Conservation (phyloP, 2,888 invertebrate genomes). For the Gasteruption jaculator region DNA sequence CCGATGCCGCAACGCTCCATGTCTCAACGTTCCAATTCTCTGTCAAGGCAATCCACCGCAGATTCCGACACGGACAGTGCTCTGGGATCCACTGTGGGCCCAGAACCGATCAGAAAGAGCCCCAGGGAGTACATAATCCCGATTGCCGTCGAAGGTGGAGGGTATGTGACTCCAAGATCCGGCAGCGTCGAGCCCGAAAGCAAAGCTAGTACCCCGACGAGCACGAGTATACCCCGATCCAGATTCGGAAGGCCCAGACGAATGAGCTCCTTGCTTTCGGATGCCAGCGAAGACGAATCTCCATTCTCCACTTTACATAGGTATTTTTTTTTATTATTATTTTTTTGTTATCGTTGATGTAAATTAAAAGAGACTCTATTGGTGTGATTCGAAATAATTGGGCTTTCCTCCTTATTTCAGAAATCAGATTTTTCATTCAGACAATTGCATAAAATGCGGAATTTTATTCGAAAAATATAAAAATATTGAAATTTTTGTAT, state of each 20-base stretch:
- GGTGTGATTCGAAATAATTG: too few species aligned
- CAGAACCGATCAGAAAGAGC: slow-evolving; percentile 80
- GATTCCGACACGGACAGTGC: slow-evolving; percentile 69
- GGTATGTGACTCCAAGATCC: slow-evolving; percentile 73
- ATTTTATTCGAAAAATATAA: too few species aligned
- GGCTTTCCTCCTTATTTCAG: too few species aligned
- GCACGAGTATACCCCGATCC: slow-evolving; percentile 52
- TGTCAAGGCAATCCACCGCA: slow-evolving; percentile 63
- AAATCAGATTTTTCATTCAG: too few species aligned
- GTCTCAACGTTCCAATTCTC: slow-evolving; percentile 52
- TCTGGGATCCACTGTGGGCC: slow-evolving; percentile 51
- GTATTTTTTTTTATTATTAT: slow-evolving; percentile 20
- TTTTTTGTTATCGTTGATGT: background rate
- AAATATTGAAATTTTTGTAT: too few species aligned
- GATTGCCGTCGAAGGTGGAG: slow-evolving; percentile 88
- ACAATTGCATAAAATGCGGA: too few species aligned
- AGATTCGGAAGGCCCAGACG: slow-evolving; percentile 59
- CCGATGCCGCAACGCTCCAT: slow-evolving; percentile 54
- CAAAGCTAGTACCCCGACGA: slow-evolving; percentile 57
- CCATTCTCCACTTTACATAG: slow-evolving; percentile 59
- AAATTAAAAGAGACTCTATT: too few species aligned
- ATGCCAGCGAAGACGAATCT: slow-evolving; percentile 55
- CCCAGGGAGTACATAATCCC: slow-evolving; percentile 89
- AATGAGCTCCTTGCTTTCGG: slow-evolving; percentile 60
- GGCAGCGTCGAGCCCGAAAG: slow-evolving; percentile 74